Percentiles rank a stretch among this genome's conserved stretches.
Conservation (phyloP, 1,140 invertebrate species). For the Papilio polytes region DNA sequence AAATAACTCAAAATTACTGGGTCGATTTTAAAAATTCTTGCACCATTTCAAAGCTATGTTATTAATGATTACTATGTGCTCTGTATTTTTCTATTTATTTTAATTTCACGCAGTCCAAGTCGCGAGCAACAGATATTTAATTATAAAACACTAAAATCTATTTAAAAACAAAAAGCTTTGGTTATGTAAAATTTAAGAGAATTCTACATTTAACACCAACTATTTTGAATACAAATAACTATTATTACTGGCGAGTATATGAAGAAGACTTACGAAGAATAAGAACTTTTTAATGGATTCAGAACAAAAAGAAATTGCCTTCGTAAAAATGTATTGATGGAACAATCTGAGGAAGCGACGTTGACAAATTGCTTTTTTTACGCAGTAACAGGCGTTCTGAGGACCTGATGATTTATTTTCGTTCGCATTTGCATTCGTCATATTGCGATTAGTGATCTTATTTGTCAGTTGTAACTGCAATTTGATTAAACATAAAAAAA, state of each 20-base stretch:
- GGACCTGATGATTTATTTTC: constrained; percentile 33
- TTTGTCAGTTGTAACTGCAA: background rate
- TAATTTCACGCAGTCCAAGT: too few species aligned
- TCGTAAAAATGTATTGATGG: constrained; percentile 35
- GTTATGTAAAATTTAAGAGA: background rate
- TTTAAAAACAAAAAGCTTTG: background rate
- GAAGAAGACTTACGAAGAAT: constrained; percentile 17
- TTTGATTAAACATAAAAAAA: too few species aligned
- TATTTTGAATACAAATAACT: background rate
- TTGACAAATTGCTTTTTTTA: constrained; percentile 38
- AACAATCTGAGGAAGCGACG: constrained; percentile 34
- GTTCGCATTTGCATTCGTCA: constrained; percentile 31
- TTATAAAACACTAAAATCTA: too few species aligned
- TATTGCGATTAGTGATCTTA: constrained; percentile 20
- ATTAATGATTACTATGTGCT: too few species aligned
- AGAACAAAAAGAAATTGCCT: constrained; percentile 38
- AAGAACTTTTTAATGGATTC: constrained; percentile 37
- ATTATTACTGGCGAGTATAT: background rate
- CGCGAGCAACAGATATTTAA: too few species aligned
- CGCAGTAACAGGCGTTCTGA: constrained; percentile 29
- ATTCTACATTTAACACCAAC: background rate
- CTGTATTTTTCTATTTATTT: too few species aligned
- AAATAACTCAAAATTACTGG: too few species aligned
- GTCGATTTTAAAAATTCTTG: too few species aligned
- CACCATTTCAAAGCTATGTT: too few species aligned